phyloP scores from a whole-genome alignment of 2,888 invertebrate species.

The Deroplatys truncata region DNA sequence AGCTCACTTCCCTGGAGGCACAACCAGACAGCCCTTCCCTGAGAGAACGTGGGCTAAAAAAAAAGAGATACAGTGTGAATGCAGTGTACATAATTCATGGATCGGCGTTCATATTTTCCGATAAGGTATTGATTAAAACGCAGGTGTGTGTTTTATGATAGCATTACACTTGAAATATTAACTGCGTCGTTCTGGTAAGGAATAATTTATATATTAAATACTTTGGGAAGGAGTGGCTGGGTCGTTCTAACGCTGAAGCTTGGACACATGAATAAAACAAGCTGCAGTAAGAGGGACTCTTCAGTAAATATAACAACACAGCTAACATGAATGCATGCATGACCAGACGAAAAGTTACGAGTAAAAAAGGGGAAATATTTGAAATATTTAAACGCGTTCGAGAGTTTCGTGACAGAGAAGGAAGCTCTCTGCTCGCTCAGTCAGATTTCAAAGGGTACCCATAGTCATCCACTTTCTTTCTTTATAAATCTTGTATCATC shows the following conservation, averaged over 20 bases:
- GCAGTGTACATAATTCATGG: not conserved
- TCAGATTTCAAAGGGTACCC: conserved; percentile 25
- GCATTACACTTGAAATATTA: not conserved
- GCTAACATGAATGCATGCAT: conserved; percentile 22
- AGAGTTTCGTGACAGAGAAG: conserved; percentile 23
- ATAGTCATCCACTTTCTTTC: conserved; percentile 11
- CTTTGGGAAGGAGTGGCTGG: not conserved
- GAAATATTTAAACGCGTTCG: conserved; percentile 24
- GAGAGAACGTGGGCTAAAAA: not conserved
- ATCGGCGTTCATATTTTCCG: not conserved
- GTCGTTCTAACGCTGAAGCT: not conserved
- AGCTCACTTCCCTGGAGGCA: not conserved
- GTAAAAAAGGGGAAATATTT: conserved; percentile 13
- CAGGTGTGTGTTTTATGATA: not conserved
- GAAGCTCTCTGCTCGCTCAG: not conserved
- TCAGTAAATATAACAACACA: conserved; percentile 14
- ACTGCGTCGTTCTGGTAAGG: not conserved
- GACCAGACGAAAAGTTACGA: conserved; percentile 21
- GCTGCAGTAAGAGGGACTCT: not conserved
- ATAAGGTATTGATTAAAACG: not conserved
- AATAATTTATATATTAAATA: conserved; percentile 8
- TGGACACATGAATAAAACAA: conserved; percentile 7
- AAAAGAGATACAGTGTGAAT: not conserved
- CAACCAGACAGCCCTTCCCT: too few relatives aligned
- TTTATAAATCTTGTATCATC: conserved; percentile 22